phyloP scores from a whole-genome alignment of 2,888 invertebrate genomes.

The Phyto melanocephala region DNA sequence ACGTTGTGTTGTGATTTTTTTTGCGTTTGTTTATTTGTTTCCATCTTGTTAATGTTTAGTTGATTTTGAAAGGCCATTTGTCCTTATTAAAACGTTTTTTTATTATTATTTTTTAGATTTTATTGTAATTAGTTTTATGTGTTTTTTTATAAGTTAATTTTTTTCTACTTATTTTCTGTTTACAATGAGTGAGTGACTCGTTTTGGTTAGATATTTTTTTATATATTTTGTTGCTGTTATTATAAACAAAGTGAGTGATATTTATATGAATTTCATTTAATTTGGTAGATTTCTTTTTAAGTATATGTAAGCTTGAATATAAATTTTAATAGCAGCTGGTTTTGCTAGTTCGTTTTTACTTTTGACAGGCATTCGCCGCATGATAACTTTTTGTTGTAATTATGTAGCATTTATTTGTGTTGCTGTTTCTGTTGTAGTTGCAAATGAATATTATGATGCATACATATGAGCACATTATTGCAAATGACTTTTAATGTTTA shows the following conservation, averaged over 20 bases:
- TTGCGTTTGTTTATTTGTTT: conserved; percentile 38
- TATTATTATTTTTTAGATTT: conserved; percentile 57
- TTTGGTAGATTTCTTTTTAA: conserved; percentile 58
- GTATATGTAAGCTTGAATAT: conserved; percentile 41
- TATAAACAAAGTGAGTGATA: conserved; percentile 56
- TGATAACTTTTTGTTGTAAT: conserved; percentile 60
- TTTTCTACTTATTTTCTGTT: conserved; percentile 31
- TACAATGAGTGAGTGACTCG: conserved; percentile 51
- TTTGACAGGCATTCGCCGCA: conserved; percentile 60
- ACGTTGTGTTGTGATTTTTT: conserved; percentile 48
- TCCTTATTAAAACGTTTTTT: conserved; percentile 61
- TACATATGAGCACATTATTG: conserved; percentile 61
- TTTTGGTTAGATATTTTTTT: conserved; percentile 18
- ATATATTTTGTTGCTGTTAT: conserved; percentile 13
- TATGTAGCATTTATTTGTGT: conserved; percentile 48
- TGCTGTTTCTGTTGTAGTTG: conserved; percentile 19
- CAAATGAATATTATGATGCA: conserved; percentile 54
- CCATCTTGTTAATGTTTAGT: conserved; percentile 62
- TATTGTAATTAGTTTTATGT: conserved; percentile 63
- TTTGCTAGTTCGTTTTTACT: conserved; percentile 56
- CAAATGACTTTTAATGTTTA: conserved; percentile 57
- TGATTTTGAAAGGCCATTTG: conserved; percentile 65
- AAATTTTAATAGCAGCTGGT: conserved; percentile 63
- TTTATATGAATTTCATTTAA: conserved; percentile 65
- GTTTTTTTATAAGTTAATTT: conserved; percentile 46